Evolutionary conservation across 2,888 invertebrate genomes (phyloP), one percentile per base, ranked within the genome.

Genomic region (Sussaba pulchella): DNA sequence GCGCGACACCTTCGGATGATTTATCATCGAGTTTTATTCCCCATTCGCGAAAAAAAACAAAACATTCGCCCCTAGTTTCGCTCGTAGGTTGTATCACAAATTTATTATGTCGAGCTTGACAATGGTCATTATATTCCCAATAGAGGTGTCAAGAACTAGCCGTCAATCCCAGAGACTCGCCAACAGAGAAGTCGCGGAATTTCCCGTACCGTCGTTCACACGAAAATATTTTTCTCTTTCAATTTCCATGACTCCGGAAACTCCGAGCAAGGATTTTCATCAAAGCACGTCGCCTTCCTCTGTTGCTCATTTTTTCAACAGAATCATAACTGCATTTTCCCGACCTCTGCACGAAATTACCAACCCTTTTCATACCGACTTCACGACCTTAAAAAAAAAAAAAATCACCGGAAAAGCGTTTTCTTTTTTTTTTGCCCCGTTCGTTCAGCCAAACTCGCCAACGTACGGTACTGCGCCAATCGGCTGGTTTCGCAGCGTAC

Each of bases 401-500:
- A n/a, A n/a, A n/a, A n/a, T n/a, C n/a, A n/a, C n/a, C n/a, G n/a
- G n/a, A n/a, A n/a, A n/a, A n/a, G 2, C 6, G 4, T 5, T 31
- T 31, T 31, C 2, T 31, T 36, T 8, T 17, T 57, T 17, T 57
- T 57, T 57, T 26, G n/a, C 24, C 19, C 8, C 5, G 19, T 24
- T 52, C 26, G 24, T n/a, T 54, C 14, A 4, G n/a, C 36, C 17
- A 31, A 57, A 57, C 57, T 31, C 17, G 57, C 31, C 31, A 17
- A 69, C 41, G 41, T 69, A 69, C 52, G 17, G 54, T 54, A 69
- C 41, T 54, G 67, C 41, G 4, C 52, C 41, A 69, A 54, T 54
- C 70, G 41, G 52, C 57, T 43, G 57, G 57, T 17, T 57, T 57
- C 43, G 19, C 43, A 17, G 39, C 41, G 66, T 52, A 77, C 63